Conservation (phyloP, 2,888 invertebrate species). For the Synanthedon vespiformis region DNA sequence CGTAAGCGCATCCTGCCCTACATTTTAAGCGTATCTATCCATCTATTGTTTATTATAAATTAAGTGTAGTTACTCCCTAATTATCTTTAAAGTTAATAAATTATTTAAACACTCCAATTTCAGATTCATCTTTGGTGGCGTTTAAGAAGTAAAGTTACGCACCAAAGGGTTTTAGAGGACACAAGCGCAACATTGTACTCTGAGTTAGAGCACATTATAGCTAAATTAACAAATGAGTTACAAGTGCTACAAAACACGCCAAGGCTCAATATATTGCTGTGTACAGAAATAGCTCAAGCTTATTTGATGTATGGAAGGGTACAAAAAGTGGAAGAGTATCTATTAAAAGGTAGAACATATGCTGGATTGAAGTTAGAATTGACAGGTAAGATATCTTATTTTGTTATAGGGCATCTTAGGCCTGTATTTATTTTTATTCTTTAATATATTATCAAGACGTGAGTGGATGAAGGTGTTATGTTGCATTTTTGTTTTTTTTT, state of each 20-base stretch:
- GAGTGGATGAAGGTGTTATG: no score
- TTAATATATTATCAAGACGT: no score
- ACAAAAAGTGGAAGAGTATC: slow-evolving; percentile 75
- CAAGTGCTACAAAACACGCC: slow-evolving; percentile 30
- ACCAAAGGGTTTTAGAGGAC: slow-evolving; percentile 84
- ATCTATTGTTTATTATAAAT: not conserved
- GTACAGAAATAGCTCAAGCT: slow-evolving; percentile 73
- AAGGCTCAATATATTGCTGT: slow-evolving; percentile 49
- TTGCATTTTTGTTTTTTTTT: no score
- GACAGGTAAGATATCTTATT: slow-evolving; percentile 57
- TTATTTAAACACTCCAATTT: not conserved
- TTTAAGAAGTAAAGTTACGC: slow-evolving; percentile 77
- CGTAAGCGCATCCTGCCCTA: no score
- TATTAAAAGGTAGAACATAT: slow-evolving; percentile 73
- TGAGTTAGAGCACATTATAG: slow-evolving; percentile 64
- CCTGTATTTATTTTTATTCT: no score
- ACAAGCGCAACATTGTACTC: slow-evolving; percentile 75
- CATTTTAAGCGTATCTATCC: not conserved
- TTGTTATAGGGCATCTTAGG: no score
- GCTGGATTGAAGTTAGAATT: slow-evolving; percentile 78
- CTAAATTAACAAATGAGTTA: slow-evolving; percentile 49
- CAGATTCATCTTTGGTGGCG: slow-evolving; percentile 76
- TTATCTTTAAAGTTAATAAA: not conserved
- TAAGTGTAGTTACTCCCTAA: not conserved
- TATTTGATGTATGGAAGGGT: slow-evolving; percentile 81